phyloP scores from a whole-genome alignment of 2,888 invertebrate species.

The Cyrtodaria siliqua region DNA sequence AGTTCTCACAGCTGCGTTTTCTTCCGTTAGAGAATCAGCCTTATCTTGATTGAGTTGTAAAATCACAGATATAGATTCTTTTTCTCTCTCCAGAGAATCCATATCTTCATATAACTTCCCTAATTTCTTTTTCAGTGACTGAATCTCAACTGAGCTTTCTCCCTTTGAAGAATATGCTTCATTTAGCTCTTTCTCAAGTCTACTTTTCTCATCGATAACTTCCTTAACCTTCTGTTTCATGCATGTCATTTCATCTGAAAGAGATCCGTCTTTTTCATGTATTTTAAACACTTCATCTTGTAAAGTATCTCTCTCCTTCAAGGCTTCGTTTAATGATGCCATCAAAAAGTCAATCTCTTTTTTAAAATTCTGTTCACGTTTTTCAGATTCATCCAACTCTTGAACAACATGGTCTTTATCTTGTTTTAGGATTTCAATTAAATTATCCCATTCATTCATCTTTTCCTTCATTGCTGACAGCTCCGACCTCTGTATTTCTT shows the following conservation, averaged over 20 bases:
- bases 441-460: slow-evolving; percentile 81
- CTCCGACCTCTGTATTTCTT: slow-evolving; percentile 63
- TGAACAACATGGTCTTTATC: slow-evolving; percentile 76
- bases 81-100: slow-evolving; percentile 76
- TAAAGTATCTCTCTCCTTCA: slow-evolving; percentile 79
- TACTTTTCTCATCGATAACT: slow-evolving; percentile 56
- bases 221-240: slow-evolving; percentile 56
- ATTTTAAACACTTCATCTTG: slow-evolving; percentile 77
- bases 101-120: slow-evolving; percentile 66
- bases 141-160: slow-evolving; percentile 69
- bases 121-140: slow-evolving; percentile 65
- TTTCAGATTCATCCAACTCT: slow-evolving; percentile 77
- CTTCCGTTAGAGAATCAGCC: slow-evolving; percentile 67
- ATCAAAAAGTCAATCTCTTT: slow-evolving; percentile 77
- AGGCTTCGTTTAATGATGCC: slow-evolving; percentile 77
- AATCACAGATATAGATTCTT: slow-evolving; percentile 76
- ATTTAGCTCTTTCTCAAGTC: slow-evolving; percentile 56
- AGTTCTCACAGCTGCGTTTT: slow-evolving; percentile 56
- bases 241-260: slow-evolving; percentile 58
- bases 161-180: slow-evolving; percentile 69
- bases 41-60: slow-evolving; percentile 76
- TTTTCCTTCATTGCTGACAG: slow-evolving; percentile 66
- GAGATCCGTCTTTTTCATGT: slow-evolving; percentile 58
- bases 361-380: slow-evolving; percentile 72
- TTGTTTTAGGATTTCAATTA: slow-evolving; percentile 80